Conservation (phyloP, 2,113 vertebrate species). For the Puma concolor region DNA sequence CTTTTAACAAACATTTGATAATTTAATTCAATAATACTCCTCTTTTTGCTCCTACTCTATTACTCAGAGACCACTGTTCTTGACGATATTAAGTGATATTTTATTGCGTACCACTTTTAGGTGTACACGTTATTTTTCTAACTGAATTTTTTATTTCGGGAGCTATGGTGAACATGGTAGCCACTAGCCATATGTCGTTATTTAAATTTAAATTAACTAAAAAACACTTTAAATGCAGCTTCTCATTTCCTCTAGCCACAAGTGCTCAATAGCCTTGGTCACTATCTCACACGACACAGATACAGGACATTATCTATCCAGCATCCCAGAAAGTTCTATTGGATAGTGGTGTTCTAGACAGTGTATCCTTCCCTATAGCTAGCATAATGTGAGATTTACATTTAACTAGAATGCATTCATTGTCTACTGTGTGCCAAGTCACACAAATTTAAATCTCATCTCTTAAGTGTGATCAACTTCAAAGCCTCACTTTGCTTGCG, state of each 20-base stretch:
- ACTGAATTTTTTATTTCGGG: background rate
- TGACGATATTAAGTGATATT: background rate
- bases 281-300: background rate
- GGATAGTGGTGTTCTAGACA: background rate
- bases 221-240: background rate
- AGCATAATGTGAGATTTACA: background rate
- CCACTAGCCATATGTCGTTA: background rate
- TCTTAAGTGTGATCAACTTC: background rate
- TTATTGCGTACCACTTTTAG: background rate
- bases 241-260: background rate
- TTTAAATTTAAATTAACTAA: background rate
- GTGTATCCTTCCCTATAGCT: background rate
- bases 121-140: background rate
- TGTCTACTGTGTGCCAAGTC: background rate
- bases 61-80: background rate
- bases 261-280: background rate
- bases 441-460: background rate
- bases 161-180: background rate
- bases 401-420: background rate
- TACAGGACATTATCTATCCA: background rate
- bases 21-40: background rate
- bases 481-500: background rate
- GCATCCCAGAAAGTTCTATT: background rate
- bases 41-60: background rate
- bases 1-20: background rate